Evolutionary conservation across 2,113 vertebrate species (phyloP).

Genomic region (Accipiter cooperii): DNA sequence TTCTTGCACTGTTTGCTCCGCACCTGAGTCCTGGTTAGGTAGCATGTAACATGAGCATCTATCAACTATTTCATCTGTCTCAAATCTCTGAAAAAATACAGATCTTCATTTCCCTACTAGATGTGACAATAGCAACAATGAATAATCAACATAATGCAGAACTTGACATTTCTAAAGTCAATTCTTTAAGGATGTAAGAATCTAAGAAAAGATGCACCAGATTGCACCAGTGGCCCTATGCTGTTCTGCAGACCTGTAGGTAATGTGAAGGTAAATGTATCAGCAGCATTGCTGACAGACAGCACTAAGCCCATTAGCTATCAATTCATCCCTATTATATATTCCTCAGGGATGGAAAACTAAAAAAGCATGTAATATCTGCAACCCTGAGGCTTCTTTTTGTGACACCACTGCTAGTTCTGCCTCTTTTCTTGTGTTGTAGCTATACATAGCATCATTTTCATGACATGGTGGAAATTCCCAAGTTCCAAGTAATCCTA

Average conservation of each 20-base stretch:
- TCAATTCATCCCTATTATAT: not conserved
- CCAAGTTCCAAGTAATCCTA: slow-evolving; percentile 26
- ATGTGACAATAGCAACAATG: not conserved
- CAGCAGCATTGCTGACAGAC: not conserved
- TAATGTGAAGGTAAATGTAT: not conserved
- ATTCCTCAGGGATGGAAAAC: not conserved
- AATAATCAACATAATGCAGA: not conserved
- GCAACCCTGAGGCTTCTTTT: not conserved
- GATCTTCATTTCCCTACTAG: not conserved
- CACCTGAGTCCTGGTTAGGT: not conserved
- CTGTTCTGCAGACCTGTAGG: not conserved
- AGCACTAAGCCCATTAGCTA: not conserved
- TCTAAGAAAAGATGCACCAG: not conserved
- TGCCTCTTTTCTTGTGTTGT: not conserved
- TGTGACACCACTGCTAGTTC: not conserved
- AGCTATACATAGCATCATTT: not conserved
- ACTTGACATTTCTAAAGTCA: not conserved
- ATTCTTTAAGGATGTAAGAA: not conserved
- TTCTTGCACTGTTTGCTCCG: not conserved
- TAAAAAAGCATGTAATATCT: not conserved
- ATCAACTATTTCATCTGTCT: not conserved
- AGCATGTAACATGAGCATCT: not conserved
- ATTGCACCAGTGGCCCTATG: not conserved
- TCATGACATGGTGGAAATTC: not conserved
- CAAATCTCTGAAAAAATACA: not conserved